Conservation (phyloP, 1,140 invertebrate species). For the Copidosoma floridanum region DNA sequence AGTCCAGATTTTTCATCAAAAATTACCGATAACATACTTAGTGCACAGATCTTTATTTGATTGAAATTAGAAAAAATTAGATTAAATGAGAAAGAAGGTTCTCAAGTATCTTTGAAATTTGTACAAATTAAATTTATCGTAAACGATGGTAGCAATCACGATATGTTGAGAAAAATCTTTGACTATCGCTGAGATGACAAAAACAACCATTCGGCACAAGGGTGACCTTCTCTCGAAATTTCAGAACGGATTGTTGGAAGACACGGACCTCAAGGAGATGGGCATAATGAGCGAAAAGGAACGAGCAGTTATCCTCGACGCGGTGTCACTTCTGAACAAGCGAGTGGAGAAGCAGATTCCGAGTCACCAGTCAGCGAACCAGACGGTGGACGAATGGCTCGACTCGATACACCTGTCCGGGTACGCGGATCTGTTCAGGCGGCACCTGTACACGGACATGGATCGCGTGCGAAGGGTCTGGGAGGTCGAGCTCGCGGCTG, state of each 20-base stretch:
- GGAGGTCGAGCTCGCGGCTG: conserved; percentile 89
- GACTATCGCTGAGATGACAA: too few relatives aligned
- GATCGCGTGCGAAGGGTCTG: conserved; percentile 83
- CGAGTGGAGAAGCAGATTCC: conserved; percentile 54
- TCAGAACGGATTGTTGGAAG: conserved; percentile 83
- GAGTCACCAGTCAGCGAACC: conserved; percentile 37
- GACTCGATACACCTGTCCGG: conserved; percentile 68
- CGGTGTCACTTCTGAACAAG: conserved; percentile 54
- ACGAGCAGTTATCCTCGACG: conserved; percentile 70
- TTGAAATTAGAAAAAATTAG: too few relatives aligned
- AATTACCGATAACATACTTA: too few relatives aligned
- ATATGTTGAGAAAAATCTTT: too few relatives aligned
- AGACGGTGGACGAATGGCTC: conserved; percentile 75
- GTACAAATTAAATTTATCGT: too few relatives aligned
- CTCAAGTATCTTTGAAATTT: too few relatives aligned
- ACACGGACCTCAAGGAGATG: conserved; percentile 80
- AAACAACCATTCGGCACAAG: too few relatives aligned
- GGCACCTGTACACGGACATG: conserved; percentile 90
- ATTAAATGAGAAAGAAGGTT: too few relatives aligned
- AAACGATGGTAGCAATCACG: too few relatives aligned
- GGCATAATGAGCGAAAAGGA: conserved; percentile 79
- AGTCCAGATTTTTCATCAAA: too few relatives aligned
- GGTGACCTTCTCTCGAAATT: too few relatives aligned
- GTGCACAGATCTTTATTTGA: too few relatives aligned
- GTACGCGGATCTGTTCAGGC: conserved; percentile 76